phyloP scores from a whole-genome alignment of 2,113 vertebrate species.

The Athene cunicularia region DNA sequence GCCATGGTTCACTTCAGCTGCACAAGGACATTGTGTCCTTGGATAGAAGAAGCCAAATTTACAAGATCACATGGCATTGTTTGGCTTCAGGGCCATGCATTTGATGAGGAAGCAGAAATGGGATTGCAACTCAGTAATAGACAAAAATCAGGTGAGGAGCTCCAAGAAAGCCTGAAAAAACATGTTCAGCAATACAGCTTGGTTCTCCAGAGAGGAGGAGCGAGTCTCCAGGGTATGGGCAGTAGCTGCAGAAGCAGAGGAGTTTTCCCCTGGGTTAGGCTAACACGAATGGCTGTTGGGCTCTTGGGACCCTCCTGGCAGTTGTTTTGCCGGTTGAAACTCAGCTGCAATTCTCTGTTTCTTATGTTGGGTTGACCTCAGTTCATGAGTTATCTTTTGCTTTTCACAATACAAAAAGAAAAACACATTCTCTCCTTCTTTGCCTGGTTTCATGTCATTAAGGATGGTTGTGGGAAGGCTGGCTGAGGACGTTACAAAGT shows the following conservation, averaged over 20 bases:
- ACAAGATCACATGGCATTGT: not conserved
- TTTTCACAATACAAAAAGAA: not conserved
- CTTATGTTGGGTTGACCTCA: not conserved
- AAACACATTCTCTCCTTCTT: not conserved
- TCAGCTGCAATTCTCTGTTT: not conserved
- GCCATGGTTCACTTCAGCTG: not conserved
- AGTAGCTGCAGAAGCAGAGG: not conserved
- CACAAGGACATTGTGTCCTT: not conserved
- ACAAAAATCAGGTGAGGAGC: not conserved
- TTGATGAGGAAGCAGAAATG: slow-evolving; percentile 3
- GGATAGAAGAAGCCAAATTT: not conserved
- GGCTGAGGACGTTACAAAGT: not conserved
- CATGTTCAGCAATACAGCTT: not conserved
- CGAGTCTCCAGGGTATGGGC: not conserved
- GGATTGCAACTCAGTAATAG: not conserved
- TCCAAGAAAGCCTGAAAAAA: not conserved
- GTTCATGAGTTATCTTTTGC: not conserved
- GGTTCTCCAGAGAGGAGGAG: not conserved
- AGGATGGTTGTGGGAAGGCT: not conserved
- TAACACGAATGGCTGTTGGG: rapidly evolving
- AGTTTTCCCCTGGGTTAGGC: not conserved
- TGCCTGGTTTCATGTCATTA: slow-evolving; percentile 7
- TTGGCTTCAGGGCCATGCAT: not conserved
- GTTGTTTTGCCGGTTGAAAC: not conserved
- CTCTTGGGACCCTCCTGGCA: not conserved